Evolutionary conservation across 2,797 vertebrate genomes (phyloP).

Genomic region (Xyrichtys novacula): DNA sequence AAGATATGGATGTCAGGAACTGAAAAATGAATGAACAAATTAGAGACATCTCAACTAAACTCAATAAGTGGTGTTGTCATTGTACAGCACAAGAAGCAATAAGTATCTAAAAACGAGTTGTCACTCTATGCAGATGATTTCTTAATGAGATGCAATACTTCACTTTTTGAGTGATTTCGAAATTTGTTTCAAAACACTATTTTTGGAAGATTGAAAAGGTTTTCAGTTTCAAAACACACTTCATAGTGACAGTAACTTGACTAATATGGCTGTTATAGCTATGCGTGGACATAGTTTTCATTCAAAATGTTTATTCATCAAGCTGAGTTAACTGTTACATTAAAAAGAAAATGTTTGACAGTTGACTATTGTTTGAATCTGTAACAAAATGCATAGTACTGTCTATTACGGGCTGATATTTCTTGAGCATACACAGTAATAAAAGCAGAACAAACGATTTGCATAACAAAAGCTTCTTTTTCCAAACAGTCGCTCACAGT

Average conservation of each 20-base stretch:
- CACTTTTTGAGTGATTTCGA: slow-evolving; percentile 17
- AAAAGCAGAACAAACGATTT: slow-evolving; percentile 51
- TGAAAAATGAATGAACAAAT: slow-evolving; percentile 9
- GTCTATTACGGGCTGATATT: slow-evolving; percentile 47
- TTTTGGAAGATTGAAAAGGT: slow-evolving; percentile 17
- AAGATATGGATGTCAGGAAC: neutral
- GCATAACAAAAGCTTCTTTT: slow-evolving; percentile 44
- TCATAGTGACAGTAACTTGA: slow-evolving; percentile 15
- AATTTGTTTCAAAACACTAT: slow-evolving; percentile 31
- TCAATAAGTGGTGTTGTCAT: slow-evolving; percentile 21
- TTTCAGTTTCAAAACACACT: slow-evolving; percentile 6
- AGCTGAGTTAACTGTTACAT: slow-evolving; percentile 59
- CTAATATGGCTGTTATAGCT: slow-evolving; percentile 42
- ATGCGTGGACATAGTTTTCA: slow-evolving; percentile 44
- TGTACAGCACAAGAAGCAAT: slow-evolving; percentile 54
- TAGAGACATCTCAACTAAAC: slow-evolving; percentile 9
- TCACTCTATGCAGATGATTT: slow-evolving; percentile 56
- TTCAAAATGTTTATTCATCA: slow-evolving; percentile 52
- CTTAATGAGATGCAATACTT: slow-evolving; percentile 51
- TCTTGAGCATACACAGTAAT: slow-evolving; percentile 50
- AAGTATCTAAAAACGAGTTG: slow-evolving; percentile 26
- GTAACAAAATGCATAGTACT: slow-evolving; percentile 39
- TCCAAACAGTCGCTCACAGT: slow-evolving; percentile 33
- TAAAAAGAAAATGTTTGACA: slow-evolving; percentile 30
- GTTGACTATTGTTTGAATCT: slow-evolving; percentile 42